phyloP scores from a whole-genome alignment of 2,113 vertebrate species.

The Anser cygnoides region DNA sequence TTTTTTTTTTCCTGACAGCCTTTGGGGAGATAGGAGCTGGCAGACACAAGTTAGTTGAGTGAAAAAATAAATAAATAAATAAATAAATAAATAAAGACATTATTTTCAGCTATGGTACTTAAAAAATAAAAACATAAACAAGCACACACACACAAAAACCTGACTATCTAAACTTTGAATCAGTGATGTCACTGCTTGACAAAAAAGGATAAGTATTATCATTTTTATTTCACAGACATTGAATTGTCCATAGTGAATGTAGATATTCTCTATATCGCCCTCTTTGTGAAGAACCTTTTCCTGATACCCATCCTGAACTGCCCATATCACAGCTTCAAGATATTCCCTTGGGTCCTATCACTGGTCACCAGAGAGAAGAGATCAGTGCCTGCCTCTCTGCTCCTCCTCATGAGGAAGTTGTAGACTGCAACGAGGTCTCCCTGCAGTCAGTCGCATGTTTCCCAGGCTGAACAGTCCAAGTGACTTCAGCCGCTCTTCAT shows the following conservation, averaged over 20 bases:
- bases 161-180: background rate
- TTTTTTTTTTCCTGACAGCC: background rate
- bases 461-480: too few relatives aligned
- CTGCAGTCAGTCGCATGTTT: too few relatives aligned
- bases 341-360: too few relatives aligned
- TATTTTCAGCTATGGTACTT: background rate
- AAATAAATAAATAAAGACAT: background rate
- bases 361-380: too few relatives aligned
- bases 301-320: too few relatives aligned
- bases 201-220: background rate
- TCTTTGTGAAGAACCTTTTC: background rate
- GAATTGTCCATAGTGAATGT: background rate
- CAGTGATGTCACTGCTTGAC: background rate
- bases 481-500: too few relatives aligned
- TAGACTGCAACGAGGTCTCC: too few relatives aligned
- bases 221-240: background rate
- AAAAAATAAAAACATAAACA: background rate
- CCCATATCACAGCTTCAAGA: too few relatives aligned
- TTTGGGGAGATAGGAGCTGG: background rate
- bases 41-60: background rate
- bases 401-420: too few relatives aligned
- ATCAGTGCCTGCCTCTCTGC: too few relatives aligned
- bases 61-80: background rate
- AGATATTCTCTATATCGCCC: background rate
- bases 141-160: background rate